Base-by-base conservation (phyloP, 1,140 invertebrate genomes). In the Thaumetopoea pityocampa region DNA sequence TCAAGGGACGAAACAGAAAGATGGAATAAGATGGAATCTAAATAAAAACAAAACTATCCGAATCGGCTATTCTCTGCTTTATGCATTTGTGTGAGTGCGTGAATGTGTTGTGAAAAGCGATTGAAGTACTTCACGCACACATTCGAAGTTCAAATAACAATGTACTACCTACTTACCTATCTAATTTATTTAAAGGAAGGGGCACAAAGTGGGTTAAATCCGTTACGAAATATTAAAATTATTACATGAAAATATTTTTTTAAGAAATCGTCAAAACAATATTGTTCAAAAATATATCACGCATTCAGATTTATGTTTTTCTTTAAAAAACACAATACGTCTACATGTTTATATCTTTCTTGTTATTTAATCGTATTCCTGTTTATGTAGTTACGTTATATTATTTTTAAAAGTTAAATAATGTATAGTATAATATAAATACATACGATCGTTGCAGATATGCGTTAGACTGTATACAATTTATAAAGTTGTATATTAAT, bases 401-500 rank as follows among this genome's bases (percentile, higher is more conserved):
- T 20, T 20, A 6, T n/a, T n/a, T n/a, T n/a, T n/a, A n/a, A n/a
- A n/a, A n/a, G n/a, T n/a, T n/a, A n/a, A n/a, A n/a, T n/a, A n/a
- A 41, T 28, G 27, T 32, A 24, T 32, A 32, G 23, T 30, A 40
- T 40, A 20, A 22, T 12, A 40, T 18, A 32, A 12, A 41, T 41
- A 30, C 28, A 12, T 30, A 32, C 19, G n/a, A n/a, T n/a, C n/a
- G 24, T 6, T 23, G 14, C 30, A 41, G 27, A 41, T 41, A 41
- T 41, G 28, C 37, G 53, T 60, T 58, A 36, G 55, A 52, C 44
- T 56, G 54, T 56, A 63, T 66, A 76, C 67, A 66, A 67, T 67
- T 73, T 79, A 79, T 80, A 79, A 79, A 81, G 73, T 84, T 79
- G 74, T 84, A 81, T 84, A 84, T 84, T 84, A 84, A 84, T 84